These are phyloP conservation scores for Dolichoris vasculosae DNA, from an alignment of 1,140 invertebrate genomes.

Conservation along the genomic window DNA sequence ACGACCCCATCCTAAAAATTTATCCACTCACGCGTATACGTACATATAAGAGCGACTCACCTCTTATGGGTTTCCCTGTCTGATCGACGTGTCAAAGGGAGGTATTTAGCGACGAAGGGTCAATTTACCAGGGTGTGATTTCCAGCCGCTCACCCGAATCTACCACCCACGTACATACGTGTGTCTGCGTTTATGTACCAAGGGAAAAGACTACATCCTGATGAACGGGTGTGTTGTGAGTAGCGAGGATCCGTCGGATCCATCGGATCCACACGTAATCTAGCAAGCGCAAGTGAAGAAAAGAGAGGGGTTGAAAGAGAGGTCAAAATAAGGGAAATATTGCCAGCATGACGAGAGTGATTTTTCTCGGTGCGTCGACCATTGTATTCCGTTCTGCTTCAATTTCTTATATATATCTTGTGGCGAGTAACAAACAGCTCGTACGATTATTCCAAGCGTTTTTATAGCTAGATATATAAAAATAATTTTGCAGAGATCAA, in stretches of 20 bases:
- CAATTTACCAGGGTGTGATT: slow-evolving; percentile 72
- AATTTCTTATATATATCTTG: slow-evolving; percentile 6
- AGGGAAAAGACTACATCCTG: background rate
- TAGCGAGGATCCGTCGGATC: background rate
- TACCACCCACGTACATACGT: slow-evolving; percentile 57
- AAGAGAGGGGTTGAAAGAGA: slow-evolving; percentile 19
- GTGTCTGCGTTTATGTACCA: slow-evolving; percentile 53
- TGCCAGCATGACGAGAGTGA: slow-evolving; percentile 58
- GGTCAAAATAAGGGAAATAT: slow-evolving; percentile 38
- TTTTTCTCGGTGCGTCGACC: slow-evolving; percentile 59
- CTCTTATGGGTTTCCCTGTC: background rate
- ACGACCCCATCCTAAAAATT: background rate
- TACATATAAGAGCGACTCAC: background rate
- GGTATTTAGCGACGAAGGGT: slow-evolving; percentile 72
- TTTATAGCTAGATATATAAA: slow-evolving; percentile 37
- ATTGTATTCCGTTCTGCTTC: slow-evolving; percentile 57
- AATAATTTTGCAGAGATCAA: slow-evolving; percentile 33
- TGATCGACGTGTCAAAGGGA: slow-evolving; percentile 68
- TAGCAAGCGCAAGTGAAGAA: background rate
- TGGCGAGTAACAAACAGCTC: slow-evolving; percentile 52
- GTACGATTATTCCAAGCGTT: background rate
- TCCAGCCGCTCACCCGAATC: slow-evolving; percentile 60
- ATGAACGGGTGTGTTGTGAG: background rate
- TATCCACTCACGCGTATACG: background rate
- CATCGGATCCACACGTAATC: background rate